Evolutionary conservation across 2,888 invertebrate genomes (phyloP), one percentile per base, ranked within the genome.

Genomic region (Cerastoderma edule): DNA sequence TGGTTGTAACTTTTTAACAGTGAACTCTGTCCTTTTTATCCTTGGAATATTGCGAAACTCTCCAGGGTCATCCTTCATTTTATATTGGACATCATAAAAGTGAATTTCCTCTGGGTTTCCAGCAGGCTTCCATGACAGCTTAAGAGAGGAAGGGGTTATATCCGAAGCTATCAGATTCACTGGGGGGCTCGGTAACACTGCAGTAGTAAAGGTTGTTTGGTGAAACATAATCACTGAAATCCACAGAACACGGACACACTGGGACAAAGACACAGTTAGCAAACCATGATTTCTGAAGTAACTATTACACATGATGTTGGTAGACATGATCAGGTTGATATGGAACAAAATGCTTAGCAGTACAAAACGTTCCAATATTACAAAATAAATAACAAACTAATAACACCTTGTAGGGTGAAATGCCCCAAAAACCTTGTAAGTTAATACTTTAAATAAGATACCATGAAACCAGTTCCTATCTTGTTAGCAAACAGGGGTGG

Each of bases 1-100:
- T 0, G 99, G 98, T 81, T 97, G 97, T 77, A 98, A 94, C 69
- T 91, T 88, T 39, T 87, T 78, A 28, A 99, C 96, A 50, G 96
- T 96, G 93, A 98, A 97, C 93, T 97, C 97, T 95, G 96, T 96
- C 57, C 97, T 96, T 60, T 78, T 80, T 89, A 98, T 97, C 72
- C 98, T 97, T 76, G 96, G 96, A 90, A 98, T 97, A 93, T 98
- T 98, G 89, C 96, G 96, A 94, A 96, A 98, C 54, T 77, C 72
- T 46, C 81, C 85, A 5, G 77, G 78, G 24, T 80, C 97, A 93
- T 96, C 96, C 94, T 97, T 98, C 57, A 97, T 97, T 93, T 98
- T 98, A 94, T 98, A 98, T 93, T 98, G 97, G 89, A 99, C 97
- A 85, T 98, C 97, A 94, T 98, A 99, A 93, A 98, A 98, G 89